Evolutionary conservation across 2,797 vertebrate species (phyloP), one percentile per base, ranked within the genome.

Genomic region (Peromyscus nudipes): DNA sequence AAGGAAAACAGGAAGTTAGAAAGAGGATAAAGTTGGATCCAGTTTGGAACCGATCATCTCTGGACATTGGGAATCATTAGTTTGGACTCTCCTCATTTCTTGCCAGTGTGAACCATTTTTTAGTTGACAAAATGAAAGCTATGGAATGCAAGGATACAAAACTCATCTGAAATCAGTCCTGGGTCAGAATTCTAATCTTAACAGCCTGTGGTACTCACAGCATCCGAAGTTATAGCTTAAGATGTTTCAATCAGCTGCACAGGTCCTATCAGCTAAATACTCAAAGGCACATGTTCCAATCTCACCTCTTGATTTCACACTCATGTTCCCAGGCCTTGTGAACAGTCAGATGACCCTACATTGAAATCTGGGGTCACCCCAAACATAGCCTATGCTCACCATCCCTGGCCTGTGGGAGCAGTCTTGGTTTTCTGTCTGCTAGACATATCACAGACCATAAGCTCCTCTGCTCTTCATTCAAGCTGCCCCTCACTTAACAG

Each of bases 61-160:
- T 4, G 0, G 1, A 29, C 11, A 13, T 4, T 37, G 34, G 23
- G 25, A 14, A 14, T 52, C 27, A 40, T 13, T 7, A 0, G 25
- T 37, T 31, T 25, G 25, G 29, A 21, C 1, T 29, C 10, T 25
- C 12, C 75, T n/a, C 21, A n/a, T 3, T 49, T 81, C 43, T 86
- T 73, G 83, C 52, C 7, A 79, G 9, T 52, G 31, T 46, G 14
- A 27, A 1, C 0, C 19, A 34, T 52, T 34, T 37, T 2, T 57
- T 1, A 2, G 34, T 10, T 5, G 27, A 21, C 52, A 62, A 62
- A 52, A 21, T 16, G 3, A 14, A 34, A 43, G 6, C 4, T 55
- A 17, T 40, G 8, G n/a, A 4, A 34, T n/a, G 11, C 16, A 57
- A 67, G 6, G 52, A 29, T 64, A 65, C 19, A 7, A 49, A 57